Evolutionary conservation across 2,888 invertebrate genomes (phyloP), one percentile per base, ranked within the genome.

Genomic region (Thera obeliscata): DNA sequence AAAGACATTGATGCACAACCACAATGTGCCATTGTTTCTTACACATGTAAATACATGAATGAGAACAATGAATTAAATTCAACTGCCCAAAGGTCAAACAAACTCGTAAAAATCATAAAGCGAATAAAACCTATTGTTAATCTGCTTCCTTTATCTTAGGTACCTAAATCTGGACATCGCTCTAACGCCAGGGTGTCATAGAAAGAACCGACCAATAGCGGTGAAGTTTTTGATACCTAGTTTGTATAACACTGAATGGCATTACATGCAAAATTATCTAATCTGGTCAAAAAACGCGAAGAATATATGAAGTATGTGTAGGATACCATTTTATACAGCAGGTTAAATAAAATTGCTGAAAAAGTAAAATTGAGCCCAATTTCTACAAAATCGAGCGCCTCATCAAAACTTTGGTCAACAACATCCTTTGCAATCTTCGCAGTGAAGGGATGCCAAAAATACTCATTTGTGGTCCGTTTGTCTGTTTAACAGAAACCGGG

Each of bases 11-110:
- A 73, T 74, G 74, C 63, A 69, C 74, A 72, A 78, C 81, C 72
- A 81, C 82, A 82, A 79, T 77, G 68, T 69, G 46, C 67, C 71
- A 76, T 80, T 79, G 74, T 78, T 66, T 50, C 22, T 55, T 41
- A 41, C 56, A 41, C 35, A 38, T 56, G 56, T 56, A 55, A 55
- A 38, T 33, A 35, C 8, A 12, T 12, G 12, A 52, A 9, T 49
- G 49, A 58, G 70, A 66, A 60, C 52, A 43, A 22, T 6, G 2
- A 52, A 6, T 52, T 22, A 22, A 22, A 22, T 52, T 52, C 33
- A 52, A 50, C 22, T 50, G 50, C n/a, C 2, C 9, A 52, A 52
- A 52, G 33, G 9, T 52, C 33, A 33, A 52, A 33, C 33, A 9
- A 9, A 50, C 43, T 46, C 43, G 4, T 41, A 41, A 2, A 2